Evolutionary conservation across 1,140 invertebrate species (phyloP).

Genomic region (Drosophila novamexicana): DNA sequence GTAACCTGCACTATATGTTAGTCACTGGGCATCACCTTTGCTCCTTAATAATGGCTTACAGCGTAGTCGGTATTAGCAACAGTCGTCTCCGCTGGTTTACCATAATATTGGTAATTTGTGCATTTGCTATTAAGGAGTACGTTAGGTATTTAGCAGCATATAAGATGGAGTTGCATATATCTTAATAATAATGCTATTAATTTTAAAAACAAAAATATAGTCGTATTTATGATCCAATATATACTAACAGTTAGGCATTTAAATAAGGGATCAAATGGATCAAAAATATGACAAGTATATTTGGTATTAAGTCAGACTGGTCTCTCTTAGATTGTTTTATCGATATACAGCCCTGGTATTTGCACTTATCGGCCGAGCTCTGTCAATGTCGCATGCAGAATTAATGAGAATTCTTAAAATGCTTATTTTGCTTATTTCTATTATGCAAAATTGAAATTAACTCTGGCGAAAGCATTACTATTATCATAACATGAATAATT

Average conservation of each 20-base stretch:
- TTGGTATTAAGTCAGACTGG: constrained; percentile 9
- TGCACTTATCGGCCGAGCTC: constrained; percentile 33
- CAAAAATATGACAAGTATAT: neutral
- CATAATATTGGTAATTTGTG: constrained; percentile 46
- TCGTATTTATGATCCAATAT: constrained; percentile 4
- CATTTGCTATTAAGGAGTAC: constrained; percentile 62
- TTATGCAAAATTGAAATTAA: constrained; percentile 43
- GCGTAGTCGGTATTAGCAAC: constrained; percentile 44
- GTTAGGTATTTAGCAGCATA: constrained; percentile 50
- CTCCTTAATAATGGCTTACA: constrained; percentile 68
- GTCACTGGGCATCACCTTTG: constrained; percentile 74
- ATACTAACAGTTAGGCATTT: neutral
- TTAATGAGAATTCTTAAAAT: constrained; percentile 42
- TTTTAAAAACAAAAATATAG: neutral
- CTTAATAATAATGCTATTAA: constrained; percentile 4
- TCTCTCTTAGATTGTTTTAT: constrained; percentile 11
- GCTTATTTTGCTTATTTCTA: constrained; percentile 39
- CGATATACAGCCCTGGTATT: constrained; percentile 23
- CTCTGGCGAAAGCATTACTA: constrained; percentile 24
- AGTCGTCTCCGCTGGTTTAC: constrained; percentile 37
- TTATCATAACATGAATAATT: constrained; percentile 11
- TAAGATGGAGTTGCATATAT: constrained; percentile 41
- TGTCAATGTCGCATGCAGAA: constrained; percentile 45
- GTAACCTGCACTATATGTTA: constrained; percentile 64
- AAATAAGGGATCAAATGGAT: neutral